Evolutionary conservation across 2,888 invertebrate species (phyloP).

Genomic region (Dynastes tityus): DNA sequence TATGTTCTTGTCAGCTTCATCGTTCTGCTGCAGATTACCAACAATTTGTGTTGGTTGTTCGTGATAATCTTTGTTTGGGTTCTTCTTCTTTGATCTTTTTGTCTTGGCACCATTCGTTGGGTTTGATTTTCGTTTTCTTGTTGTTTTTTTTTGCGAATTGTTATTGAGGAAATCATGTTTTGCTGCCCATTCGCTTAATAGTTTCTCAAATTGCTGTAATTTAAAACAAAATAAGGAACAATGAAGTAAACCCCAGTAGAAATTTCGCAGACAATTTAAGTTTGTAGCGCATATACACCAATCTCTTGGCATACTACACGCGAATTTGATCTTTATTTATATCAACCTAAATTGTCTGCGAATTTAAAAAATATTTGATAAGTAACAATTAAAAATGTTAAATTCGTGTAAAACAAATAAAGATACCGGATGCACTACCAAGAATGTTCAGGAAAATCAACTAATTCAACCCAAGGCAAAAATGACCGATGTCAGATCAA

Average conservation of each 20-base stretch:
- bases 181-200: slow-evolving; percentile 22
- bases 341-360: too few species aligned
- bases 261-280: too few species aligned
- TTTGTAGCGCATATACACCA: background rate
- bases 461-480: too few species aligned
- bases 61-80: slow-evolving; percentile 11
- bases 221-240: slow-evolving; percentile 14
- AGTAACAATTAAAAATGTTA: too few species aligned
- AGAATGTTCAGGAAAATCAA: too few species aligned
- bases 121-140: slow-evolving; percentile 26
- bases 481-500: too few species aligned
- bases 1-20: background rate
- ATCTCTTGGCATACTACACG: too few species aligned
- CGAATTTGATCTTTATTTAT: too few species aligned
- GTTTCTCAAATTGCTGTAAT: slow-evolving; percentile 29
- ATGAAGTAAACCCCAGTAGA: background rate
- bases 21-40: background rate
- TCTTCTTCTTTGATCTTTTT: slow-evolving; percentile 12
- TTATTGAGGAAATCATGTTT: slow-evolving; percentile 15
- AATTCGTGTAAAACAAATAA: too few species aligned
- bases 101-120: background rate
- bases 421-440: too few species aligned
- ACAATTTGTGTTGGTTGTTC: slow-evolving; percentile 15
- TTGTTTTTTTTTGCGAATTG: background rate
- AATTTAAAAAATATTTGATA: too few species aligned